Evolutionary conservation across 2,797 vertebrate species (phyloP), one percentile per base, ranked within the genome.

Genomic region (Benthosema pterotum): DNA sequence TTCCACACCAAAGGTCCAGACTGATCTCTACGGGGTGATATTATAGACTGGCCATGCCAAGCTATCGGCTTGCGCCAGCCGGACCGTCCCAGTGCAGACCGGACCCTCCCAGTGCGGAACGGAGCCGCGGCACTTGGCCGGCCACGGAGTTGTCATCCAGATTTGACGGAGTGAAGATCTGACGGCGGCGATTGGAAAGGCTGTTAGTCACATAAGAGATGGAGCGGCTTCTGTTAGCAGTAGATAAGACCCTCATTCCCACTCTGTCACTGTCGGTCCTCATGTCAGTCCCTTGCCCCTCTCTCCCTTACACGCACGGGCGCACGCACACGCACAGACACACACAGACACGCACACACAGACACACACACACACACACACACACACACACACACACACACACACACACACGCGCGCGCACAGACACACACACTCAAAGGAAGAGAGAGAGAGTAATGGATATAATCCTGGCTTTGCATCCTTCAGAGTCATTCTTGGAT

Each of bases 151-250:
- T 28, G 57, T 38, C 11, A 0, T 60, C 55, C 63, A 25, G 17
- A 46, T 66, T 17, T 53, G 60, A 63, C 42, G 16, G 19, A 47
- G 43, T n/a, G 5, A 46, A 49, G 28, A 13, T 57, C 57, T 71
- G 73, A 75, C 45, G 64, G 15, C 62, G 62, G 69, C 14, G 49
- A 52, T 49, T 59, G n/a, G 45, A 38, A 45, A 38, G 56, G 15
- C 15, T 57, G 47, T 51, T 15, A 17, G 67, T 66, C 45, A 15
- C 73, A 64, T 4, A 1, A 65, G 63, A 71, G 77, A 67, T 54
- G 54, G 67, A 59, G 60, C 60, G 5, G 52, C 76, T 71, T 69
- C 80, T 83, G 83, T 32, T 63, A 25, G 60, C 62, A 32, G 64
- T 53, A 64, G 78, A 82, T 82, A 78, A 82, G 53, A 62, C 32